Evolutionary conservation across 2,888 invertebrate genomes (phyloP), one percentile per base, ranked within the genome.

Genomic region (Elaeidobius kamerunicus): DNA sequence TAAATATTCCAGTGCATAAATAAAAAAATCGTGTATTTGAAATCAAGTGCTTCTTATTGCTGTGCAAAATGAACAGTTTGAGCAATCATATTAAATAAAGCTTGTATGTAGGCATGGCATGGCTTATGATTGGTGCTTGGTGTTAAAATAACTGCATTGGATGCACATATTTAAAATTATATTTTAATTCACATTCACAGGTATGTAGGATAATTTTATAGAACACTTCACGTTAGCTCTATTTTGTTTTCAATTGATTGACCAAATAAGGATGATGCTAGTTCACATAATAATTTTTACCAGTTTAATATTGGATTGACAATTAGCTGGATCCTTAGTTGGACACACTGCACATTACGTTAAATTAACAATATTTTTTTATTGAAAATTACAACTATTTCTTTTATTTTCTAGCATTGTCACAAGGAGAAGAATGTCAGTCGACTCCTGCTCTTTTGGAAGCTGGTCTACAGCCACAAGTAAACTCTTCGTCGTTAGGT

Each of bases 371-470:
- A n/a, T n/a, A n/a, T n/a, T n/a, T n/a, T n/a, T n/a, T n/a, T n/a
- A n/a, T n/a, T n/a, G n/a, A n/a, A n/a, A 23, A 23, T 23, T 6
- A 23, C 23, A 6, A 23, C 5, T 5, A 1, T 5, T 4, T 2
- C 4, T 3, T 58, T 59, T 59, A 57, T 55, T 56, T 69, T 69
- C 16, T 73, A 85, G 86, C 84, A 55, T 78, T 88, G 79, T 82
- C 88, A 35, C 88, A 88, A 67, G 89, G 89, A 63, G 91, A 92
- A 70, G 91, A 92, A 76, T 90, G 91, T 64, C 91, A 91, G 72
- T 91, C 91, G 52, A 91, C 91, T 66, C 91, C 91, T 40, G 88
- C 91, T 43, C 74, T 91, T 66, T 80, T 86, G 66, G 88, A 88
- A 67, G 82, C 83, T 54, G 56, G 52, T 3, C 30, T 83, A 78